Conservation (phyloP, 2,113 vertebrate genomes). For the Thalassoma bifasciatum region DNA sequence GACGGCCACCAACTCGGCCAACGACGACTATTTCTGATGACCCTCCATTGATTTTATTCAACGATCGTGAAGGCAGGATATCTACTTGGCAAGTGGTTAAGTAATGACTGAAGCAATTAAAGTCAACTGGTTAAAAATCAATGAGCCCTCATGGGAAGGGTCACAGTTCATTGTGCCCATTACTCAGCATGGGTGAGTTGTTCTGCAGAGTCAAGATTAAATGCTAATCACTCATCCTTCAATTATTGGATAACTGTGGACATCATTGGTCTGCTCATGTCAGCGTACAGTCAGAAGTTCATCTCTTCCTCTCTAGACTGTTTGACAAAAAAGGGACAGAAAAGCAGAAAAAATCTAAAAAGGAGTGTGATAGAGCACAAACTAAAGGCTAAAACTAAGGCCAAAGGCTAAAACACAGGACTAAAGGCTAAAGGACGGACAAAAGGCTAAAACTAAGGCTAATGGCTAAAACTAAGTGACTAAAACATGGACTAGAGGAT, state of each 20-base stretch:
- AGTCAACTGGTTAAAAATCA: constrained; percentile 47
- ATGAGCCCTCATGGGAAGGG: constrained; percentile 20
- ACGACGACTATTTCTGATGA: constrained; percentile 47
- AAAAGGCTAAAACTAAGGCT: too few relatives aligned
- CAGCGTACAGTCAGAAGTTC: too few relatives aligned
- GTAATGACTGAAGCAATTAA: constrained; percentile 55
- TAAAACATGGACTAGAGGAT: too few relatives aligned
- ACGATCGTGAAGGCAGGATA: not conserved
- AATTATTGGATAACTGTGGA: not conserved
- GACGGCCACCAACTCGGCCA: constrained; percentile 14
- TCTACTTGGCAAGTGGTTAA: constrained; percentile 24
- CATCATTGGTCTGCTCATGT: too few relatives aligned
- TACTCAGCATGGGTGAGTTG: not conserved
- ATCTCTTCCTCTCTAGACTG: too few relatives aligned
- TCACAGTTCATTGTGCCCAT: constrained; percentile 15
- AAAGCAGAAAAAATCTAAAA: too few relatives aligned
- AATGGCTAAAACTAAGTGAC: too few relatives aligned
- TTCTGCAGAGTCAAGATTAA: not conserved
- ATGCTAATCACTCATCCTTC: not conserved
- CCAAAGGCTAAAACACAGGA: too few relatives aligned
- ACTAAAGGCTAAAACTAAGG: too few relatives aligned
- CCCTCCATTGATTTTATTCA: constrained; percentile 39
- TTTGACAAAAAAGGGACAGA: too few relatives aligned
- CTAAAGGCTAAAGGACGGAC: too few relatives aligned
- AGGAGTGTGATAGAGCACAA: too few relatives aligned